These are phyloP conservation scores for Sarcophaga rosellei DNA, from an alignment of 2,888 invertebrate species.

Conservation along the genomic window DNA sequence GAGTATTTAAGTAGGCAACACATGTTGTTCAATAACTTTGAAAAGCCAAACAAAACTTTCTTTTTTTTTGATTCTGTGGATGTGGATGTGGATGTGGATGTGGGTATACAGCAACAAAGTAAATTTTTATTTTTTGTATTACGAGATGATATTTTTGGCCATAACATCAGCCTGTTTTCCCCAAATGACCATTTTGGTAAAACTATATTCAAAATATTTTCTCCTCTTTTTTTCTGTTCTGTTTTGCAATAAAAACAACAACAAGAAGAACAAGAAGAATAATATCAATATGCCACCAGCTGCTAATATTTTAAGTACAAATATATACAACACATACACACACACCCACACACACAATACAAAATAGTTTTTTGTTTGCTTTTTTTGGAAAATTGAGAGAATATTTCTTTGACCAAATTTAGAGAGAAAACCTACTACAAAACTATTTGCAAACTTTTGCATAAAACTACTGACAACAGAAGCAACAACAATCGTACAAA, in stretches of 20 bases:
- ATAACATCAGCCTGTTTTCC: conserved; percentile 29
- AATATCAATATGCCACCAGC: conserved; percentile 52
- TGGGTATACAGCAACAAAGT: neutral
- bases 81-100: too few species aligned
- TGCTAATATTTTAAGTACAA: conserved; percentile 38
- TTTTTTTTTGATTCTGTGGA: neutral
- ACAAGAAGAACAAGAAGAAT: conserved; percentile 4
- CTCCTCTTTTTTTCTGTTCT: too few species aligned
- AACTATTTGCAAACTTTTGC: conserved; percentile 28
- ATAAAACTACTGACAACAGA: conserved; percentile 5
- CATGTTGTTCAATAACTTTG: conserved; percentile 45
- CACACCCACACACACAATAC: neutral
- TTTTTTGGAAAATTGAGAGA: too few species aligned
- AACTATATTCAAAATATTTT: conserved; percentile 50
- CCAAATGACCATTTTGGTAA: conserved; percentile 51
- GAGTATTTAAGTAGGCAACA: conserved; percentile 29
- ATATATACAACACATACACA: neutral
- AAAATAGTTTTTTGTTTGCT: too few species aligned
- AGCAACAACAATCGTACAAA: neutral
- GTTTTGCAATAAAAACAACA: too few species aligned
- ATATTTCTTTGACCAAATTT: neutral
- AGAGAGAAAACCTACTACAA: neutral
- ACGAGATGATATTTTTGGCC: conserved; percentile 17
- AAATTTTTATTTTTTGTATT: neutral
- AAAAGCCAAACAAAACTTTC: conserved; percentile 26